Base-by-base conservation (phyloP, 2,797 vertebrate genomes). In the Notoglanidium macrostoma region DNA sequence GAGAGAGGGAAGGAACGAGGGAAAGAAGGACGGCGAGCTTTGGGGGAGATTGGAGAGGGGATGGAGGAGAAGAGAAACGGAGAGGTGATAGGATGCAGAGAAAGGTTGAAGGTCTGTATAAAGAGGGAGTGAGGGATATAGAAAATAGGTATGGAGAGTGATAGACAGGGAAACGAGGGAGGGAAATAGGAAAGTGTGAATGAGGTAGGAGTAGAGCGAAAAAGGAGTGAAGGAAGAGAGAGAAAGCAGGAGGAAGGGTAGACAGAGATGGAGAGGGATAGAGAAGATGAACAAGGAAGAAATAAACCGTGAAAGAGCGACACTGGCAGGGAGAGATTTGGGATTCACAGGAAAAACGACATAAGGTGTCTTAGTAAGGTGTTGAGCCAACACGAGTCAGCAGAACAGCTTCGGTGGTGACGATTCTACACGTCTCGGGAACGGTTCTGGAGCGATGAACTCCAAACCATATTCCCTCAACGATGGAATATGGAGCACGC, bases 221-320 rank as follows among this genome's bases (percentile, higher is more conserved):
- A 11, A 78, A 57, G 54, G 15, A 55, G 46, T n/a, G 17, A 55
- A 55, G 51, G n/a, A 26, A 44, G 19, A 46, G 40, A 74, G 14
- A 77, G 26, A 14, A 76, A 51, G 72, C 44, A 74, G 46, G 72
- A 72, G 68, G 68, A 44, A 23, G 32, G 9, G 12, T 72, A 11
- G 5, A 76, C 49, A 0, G 73, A 51, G 46, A n/a, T 8, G 6
- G 40, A 46, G 35, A 49, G 40, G 57, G 79, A 44, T 40, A 3
- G 40, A 65, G 57, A 17, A 49, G 73, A 44, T 5, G 79, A 6
- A 35, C 2, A 80, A 74, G 67, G 51, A 77, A 76, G 51, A 79
- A 87, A 67, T 57, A 72, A 85, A 67, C 35, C 80, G 51, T 87
- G 85, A 49, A 88, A 73, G 86, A 85, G 61, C 40, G 67, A 51